Base-by-base conservation (phyloP, 92 coral and sea anemone species). In the Zoanthus sociatus region DNA sequence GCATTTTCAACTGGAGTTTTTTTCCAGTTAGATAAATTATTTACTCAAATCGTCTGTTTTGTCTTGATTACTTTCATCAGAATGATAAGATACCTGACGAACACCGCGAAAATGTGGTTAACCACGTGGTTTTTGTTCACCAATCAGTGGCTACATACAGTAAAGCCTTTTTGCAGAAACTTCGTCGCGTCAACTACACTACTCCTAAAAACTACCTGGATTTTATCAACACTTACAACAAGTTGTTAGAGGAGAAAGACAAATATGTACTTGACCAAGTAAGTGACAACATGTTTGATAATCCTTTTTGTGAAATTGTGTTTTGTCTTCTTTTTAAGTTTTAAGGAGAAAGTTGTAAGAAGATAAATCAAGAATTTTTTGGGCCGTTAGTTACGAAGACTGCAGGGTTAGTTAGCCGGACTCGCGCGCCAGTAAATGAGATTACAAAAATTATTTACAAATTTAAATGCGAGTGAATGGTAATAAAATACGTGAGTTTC, bases 151-250 rank as follows among this genome's bases (percentile, higher is more conserved):
- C 96, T 64, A 88, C 53, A 53, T 95, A 89, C 92, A 97, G 99
- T 68, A 94, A 89, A 30, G 92, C 92, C 32, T 97, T 97, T 91
- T 89, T 95, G 17, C 97, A 90, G 69, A 97, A 97, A 77, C 94
- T 97, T 71, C 95, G 99, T 32, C 95, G 99, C 37, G 99, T 95
- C 15, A 97, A 97, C 86, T 97, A 97, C 90, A 96, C 98, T 66
- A 97, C 99, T 48, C 99, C 99, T 72, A 97, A 97, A 81, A 97
- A 97, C 92, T 97, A 97, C 91, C 94, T 97, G 93, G 99, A 97
- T 82, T 97, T 97, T 67, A 97, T 97, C 76, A 97, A 93, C 84
- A 97, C 99, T 8, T 97, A 97, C 89, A 97, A 93, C 89, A 97
- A 95, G 76, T 94, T 97, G 48, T n/a, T 97, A 84, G 99, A 97